Evolutionary conservation across 2,113 vertebrate species (phyloP), one percentile per base, ranked within the genome.

Genomic region (Micromys minutus): DNA sequence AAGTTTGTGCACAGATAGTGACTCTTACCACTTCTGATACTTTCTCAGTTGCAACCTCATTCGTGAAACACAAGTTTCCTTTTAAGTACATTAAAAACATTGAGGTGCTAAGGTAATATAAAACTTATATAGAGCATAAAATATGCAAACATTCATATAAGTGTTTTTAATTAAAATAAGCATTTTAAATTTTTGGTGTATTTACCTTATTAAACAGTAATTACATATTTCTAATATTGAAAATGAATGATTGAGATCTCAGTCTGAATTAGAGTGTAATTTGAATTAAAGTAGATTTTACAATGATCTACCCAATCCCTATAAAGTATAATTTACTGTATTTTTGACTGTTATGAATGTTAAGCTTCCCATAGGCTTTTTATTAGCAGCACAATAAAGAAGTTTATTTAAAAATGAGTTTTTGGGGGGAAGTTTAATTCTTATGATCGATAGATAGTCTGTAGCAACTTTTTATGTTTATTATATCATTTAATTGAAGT

Each of bases 61-160:
- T 79, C 31, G 59, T 34, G 31, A 87, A 87, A 79, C 17, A 2
- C 55, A 77, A 74, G 42, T 45, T 77, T 87, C 75, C 57, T 22
- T 57, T 31, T 67, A 92, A 39, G 39, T 24, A 6, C 59, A 90
- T 22, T 11, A 31, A 59, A 85, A 65, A 79, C 57, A 24, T 36
- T 26, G 24, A 57, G 36, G 34, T 80, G 50, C 52, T 57, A 88
- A 74, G 26, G 59, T 47, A 39, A 5, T 50, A 19, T 69, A 47
- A 61, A 13, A 17, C 4, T 7, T 39, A 2, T 5, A 19, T 17
- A 15, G 26, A 4, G 8, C 34, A 0, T 13, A 22, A 9, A 22
- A 50, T 29, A 34, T 55, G 24, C 36, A 90, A 74, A 11, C 11
- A 50, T 91, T 12, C 77, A 19, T 67, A 45, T 55, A 86, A 39